Evolutionary conservation across 2,113 vertebrate genomes (phyloP).

Genomic region (Marmota flaviventris): DNA sequence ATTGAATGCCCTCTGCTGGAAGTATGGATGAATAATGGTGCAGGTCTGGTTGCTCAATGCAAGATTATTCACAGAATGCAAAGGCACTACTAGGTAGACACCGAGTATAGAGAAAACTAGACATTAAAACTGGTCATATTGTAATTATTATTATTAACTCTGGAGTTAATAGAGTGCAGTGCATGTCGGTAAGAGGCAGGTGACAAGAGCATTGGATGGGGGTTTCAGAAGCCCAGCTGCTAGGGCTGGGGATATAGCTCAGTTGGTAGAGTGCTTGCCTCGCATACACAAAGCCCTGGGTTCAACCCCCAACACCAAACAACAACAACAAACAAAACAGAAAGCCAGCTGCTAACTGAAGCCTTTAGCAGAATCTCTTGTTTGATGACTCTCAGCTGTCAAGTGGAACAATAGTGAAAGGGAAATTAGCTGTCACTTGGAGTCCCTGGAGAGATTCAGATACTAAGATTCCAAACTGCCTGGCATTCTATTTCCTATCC

Average conservation of each 20-base stretch:
- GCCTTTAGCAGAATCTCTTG: not conserved
- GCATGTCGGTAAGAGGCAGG: not conserved
- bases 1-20: slow-evolving; percentile 59
- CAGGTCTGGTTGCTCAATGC: not conserved
- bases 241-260: not conserved
- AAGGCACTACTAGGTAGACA: not conserved
- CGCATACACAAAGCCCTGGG: no score
- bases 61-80: not conserved
- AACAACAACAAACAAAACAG: no score
- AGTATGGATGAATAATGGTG: not conserved
- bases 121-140: not conserved
- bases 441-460: not conserved
- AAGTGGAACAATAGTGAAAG: not conserved
- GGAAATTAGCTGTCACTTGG: not conserved
- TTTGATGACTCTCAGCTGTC: not conserved
- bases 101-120: not conserved
- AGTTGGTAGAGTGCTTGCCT: no score
- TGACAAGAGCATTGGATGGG: not conserved
- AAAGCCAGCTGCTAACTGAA: not conserved
- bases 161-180: not conserved
- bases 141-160: not conserved
- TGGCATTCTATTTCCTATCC: not conserved
- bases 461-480: not conserved
- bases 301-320: no score
- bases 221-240: not conserved